Evolutionary conservation across 2,888 invertebrate genomes (phyloP), one percentile per base, ranked within the genome.

Genomic region (Agonopterix heracliana): DNA sequence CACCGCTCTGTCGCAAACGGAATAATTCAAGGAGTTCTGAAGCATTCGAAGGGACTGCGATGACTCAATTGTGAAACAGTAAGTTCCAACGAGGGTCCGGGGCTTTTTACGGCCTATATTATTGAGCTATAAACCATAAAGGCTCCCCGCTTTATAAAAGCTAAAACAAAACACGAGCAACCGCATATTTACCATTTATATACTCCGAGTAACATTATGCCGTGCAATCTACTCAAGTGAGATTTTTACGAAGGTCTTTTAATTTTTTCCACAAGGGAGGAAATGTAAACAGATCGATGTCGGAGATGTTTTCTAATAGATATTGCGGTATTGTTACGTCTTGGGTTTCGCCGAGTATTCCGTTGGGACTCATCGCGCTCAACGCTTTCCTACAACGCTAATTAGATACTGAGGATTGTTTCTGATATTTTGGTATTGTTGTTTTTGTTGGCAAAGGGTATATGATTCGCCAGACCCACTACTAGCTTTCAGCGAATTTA

Each of bases 101-200:
- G 67, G 62, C 26, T 70, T 74, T 81, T 83, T 82, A 83, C 70
- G 77, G 64, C 64, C 82, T 70, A 75, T 79, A 82, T 79, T 84
- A 84, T 84, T 82, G 78, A 73, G 78, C 79, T 63, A 81, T 84
- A 83, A 84, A 81, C 80, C 79, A 82, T 83, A 81, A 82, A 80
- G 68, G 71, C 74, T 66, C 62, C 68, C 68, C 74, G 74, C 68
- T 78, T 78, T 79, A 76, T 81, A 80, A 78, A 74, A 73, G 71
- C 68, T 78, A 69, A 76, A 78, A 81, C 77, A 81, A 81, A 81
- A 78, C 75, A 76, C 70, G 57, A 64, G 66, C 72, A 66, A 68
- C 72, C 75, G 74, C 77, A 75, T 75, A 78, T 77, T 79, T 78
- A 72, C 68, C 71, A 68, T 76, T 76, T 75, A 80, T 78, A 77